Evolutionary conservation across 2,797 vertebrate species (phyloP).

Genomic region (Myotis vivesi): DNA sequence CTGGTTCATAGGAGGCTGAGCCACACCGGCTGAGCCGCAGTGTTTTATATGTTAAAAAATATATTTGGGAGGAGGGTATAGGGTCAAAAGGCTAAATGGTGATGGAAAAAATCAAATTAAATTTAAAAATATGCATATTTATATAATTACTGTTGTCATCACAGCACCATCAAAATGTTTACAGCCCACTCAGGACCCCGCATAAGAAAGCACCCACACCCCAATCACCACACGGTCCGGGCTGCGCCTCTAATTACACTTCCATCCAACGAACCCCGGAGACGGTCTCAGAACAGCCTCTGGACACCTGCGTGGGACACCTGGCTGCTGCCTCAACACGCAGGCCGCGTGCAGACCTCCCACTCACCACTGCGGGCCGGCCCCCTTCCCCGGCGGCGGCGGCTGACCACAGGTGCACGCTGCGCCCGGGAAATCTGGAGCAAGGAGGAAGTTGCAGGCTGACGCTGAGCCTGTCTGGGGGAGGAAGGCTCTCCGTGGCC

Average conservation of each 20-base stretch:
- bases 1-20: too few relatives aligned
- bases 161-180: too few relatives aligned
- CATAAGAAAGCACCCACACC: neutral
- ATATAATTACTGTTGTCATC: accelerated
- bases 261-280: neutral
- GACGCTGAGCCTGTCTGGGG: neutral
- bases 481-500: neutral
- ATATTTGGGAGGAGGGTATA: too few relatives aligned
- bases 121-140: too few relatives aligned
- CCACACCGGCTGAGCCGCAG: too few relatives aligned
- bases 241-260: neutral
- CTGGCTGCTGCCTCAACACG: neutral
- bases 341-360: too few relatives aligned
- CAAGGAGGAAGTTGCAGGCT: neutral
- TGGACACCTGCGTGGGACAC: neutral
- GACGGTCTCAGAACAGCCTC: neutral
- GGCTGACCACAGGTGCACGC: accelerated
- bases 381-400: neutral
- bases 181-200: neutral
- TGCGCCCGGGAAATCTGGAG: neutral
- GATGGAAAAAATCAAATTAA: too few relatives aligned
- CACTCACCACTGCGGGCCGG: too few relatives aligned
- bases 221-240: too few relatives aligned
- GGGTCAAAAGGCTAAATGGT: too few relatives aligned
- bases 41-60: neutral